phyloP scores from a whole-genome alignment of 2,113 vertebrate species.

The Bubalus kerabau region DNA sequence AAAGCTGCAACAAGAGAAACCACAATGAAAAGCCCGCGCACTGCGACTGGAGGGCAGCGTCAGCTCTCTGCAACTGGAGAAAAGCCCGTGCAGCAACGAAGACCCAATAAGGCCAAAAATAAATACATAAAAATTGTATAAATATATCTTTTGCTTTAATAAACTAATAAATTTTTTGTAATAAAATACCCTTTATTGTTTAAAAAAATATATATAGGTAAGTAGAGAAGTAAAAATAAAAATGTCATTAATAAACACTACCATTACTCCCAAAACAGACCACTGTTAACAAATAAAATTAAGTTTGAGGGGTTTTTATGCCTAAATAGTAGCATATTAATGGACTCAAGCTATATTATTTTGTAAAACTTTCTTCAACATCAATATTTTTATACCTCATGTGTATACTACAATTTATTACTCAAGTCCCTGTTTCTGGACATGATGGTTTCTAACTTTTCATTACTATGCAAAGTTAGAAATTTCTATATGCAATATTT shows the following conservation, averaged over 20 bases:
- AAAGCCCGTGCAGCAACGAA: not conserved
- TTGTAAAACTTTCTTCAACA: conserved; percentile 7
- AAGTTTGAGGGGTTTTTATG: not conserved
- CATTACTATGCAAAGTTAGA: not conserved
- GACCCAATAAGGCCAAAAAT: not conserved
- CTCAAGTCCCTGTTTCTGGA: not conserved
- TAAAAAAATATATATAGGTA: not conserved
- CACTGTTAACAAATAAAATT: conserved; percentile 8
- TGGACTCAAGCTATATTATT: not conserved
- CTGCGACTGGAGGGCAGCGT: not conserved
- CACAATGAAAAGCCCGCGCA: not conserved
- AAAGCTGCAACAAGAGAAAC: not conserved
- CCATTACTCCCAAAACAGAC: not conserved
- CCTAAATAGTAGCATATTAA: not conserved
- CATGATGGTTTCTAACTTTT: not conserved
- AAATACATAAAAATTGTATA: not conserved
- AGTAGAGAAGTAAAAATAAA: not conserved
- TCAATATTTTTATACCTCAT: not conserved
- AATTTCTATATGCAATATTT: not conserved
- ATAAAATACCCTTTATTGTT: not conserved
- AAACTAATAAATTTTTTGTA: not conserved
- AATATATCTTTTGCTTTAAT: not conserved
- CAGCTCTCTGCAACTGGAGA: not conserved
- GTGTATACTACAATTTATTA: not conserved
- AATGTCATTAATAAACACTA: not conserved